phyloP scores from a whole-genome alignment of 2,888 invertebrate species.

The Germaria angustata region DNA sequence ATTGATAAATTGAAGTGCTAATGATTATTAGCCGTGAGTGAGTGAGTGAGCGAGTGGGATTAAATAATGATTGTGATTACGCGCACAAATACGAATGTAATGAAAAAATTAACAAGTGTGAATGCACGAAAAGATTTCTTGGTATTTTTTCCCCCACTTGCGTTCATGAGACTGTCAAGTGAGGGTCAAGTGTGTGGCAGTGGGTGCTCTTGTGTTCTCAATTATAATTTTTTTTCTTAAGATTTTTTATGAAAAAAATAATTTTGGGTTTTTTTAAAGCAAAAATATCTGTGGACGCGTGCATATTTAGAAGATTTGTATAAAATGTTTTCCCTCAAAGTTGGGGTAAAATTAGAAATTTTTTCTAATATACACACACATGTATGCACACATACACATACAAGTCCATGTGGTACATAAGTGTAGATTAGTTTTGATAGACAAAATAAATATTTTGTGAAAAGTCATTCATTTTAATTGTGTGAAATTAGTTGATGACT shows the following conservation, averaged over 20 bases:
- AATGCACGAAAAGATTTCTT: slow-evolving; percentile 1
- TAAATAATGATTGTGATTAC: slow-evolving; percentile 43
- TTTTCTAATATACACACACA: slow-evolving; percentile 20
- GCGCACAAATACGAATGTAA: neutral
- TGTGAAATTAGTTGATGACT: slow-evolving; percentile 19
- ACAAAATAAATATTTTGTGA: slow-evolving; percentile 41
- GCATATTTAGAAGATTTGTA: neutral
- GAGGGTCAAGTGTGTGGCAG: slow-evolving; percentile 50
- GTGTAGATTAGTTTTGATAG: slow-evolving; percentile 39
- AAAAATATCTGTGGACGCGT: neutral
- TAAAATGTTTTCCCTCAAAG: slow-evolving; percentile 12
- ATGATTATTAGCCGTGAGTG: neutral
- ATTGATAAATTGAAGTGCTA: slow-evolving; percentile 23
- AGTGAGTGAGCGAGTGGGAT: slow-evolving; percentile 9
- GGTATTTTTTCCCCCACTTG: neutral
- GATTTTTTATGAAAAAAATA: neutral
- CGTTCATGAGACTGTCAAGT: slow-evolving; percentile 30
- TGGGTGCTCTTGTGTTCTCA: slow-evolving; percentile 24
- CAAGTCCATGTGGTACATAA: too few relatives aligned
- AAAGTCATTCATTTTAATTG: slow-evolving; percentile 9
- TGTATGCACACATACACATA: too few relatives aligned
- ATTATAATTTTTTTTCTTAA: slow-evolving; percentile 15
- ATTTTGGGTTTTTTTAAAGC: neutral
- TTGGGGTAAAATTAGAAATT: slow-evolving; percentile 41
- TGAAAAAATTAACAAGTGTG: slow-evolving; percentile 17